These are phyloP conservation scores for Fistularia commersonii DNA, from an alignment of 2,797 vertebrate genomes.

Conservation along the genomic window DNA sequence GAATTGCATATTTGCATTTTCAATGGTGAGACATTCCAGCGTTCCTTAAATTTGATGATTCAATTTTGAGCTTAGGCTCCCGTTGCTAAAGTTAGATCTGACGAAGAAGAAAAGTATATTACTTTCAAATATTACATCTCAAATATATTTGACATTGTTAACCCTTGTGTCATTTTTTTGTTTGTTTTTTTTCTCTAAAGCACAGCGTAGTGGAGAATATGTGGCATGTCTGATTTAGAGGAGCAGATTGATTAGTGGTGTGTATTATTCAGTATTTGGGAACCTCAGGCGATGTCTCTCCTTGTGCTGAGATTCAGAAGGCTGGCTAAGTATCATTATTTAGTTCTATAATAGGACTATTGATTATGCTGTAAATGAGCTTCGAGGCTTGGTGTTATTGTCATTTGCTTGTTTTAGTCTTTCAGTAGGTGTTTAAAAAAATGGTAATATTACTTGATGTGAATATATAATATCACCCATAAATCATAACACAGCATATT, in stretches of 20 bases:
- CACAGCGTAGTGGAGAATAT: conserved; percentile 45
- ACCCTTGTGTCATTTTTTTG: conserved; percentile 37
- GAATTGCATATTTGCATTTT: conserved; percentile 84
- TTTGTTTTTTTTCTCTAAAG: conserved; percentile 2
- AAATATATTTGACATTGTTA: conserved; percentile 46
- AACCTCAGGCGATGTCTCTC: conserved; percentile 51
- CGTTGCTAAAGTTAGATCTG: conserved; percentile 2
- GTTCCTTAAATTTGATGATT: conserved; percentile 69
- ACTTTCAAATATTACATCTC: conserved; percentile 40
- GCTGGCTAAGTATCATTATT: conserved; percentile 51
- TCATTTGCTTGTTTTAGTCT: conserved; percentile 3
- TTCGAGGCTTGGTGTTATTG: conserved; percentile 18
- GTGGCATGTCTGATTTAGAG: conserved; percentile 52
- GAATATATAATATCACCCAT: conserved; percentile 1
- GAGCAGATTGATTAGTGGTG: conserved; percentile 58
- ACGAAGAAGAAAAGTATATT: conserved; percentile 7
- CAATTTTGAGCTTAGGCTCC: conserved; percentile 27
- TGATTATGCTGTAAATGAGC: conserved; percentile 51
- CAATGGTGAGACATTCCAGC: conserved; percentile 73
- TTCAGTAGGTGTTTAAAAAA: too few species aligned
- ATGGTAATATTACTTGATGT: not conserved
- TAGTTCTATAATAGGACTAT: conserved; percentile 58
- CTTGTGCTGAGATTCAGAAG: conserved; percentile 35
- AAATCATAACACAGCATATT: not conserved
- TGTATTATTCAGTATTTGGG: conserved; percentile 56